phyloP scores from a whole-genome alignment of 2,888 invertebrate species.

The Pollenia angustigena region DNA sequence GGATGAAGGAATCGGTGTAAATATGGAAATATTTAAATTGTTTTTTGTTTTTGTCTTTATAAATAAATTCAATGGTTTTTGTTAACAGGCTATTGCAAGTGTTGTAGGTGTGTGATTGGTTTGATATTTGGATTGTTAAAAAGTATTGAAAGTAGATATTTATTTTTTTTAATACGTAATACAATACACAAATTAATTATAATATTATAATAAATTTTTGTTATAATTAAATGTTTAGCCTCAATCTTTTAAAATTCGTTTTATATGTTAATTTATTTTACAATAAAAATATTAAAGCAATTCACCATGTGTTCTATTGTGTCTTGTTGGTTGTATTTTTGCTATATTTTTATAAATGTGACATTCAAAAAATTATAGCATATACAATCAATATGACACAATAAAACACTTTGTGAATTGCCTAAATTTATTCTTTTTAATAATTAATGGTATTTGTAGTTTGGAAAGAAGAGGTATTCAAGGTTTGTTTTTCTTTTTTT shows the following conservation, averaged over 20 bases:
- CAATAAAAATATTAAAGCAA: neutral
- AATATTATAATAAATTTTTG: slow-evolving; percentile 11
- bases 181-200: slow-evolving; percentile 9
- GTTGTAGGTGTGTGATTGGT: slow-evolving; percentile 18
- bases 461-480: no score
- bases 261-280: slow-evolving; percentile 20
- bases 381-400: no score
- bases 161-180: slow-evolving; percentile 1
- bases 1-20: slow-evolving; percentile 29
- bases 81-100: slow-evolving; percentile 63
- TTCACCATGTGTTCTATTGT: neutral
- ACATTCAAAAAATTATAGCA: no score
- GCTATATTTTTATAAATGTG: no score
- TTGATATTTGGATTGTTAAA: slow-evolving; percentile 23
- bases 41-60: neutral
- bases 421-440: no score
- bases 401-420: no score
- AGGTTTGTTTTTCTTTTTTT: no score
- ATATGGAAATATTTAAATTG: neutral
- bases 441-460: no score
- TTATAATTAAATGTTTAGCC: slow-evolving; percentile 60
- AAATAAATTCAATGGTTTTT: slow-evolving; percentile 50
- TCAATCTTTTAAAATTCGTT: slow-evolving; percentile 63
- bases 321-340: neutral
- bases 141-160: neutral